These are phyloP conservation scores for Dolomedes plantarius DNA, from an alignment of 2,888 invertebrate genomes.

Conservation along the genomic window DNA sequence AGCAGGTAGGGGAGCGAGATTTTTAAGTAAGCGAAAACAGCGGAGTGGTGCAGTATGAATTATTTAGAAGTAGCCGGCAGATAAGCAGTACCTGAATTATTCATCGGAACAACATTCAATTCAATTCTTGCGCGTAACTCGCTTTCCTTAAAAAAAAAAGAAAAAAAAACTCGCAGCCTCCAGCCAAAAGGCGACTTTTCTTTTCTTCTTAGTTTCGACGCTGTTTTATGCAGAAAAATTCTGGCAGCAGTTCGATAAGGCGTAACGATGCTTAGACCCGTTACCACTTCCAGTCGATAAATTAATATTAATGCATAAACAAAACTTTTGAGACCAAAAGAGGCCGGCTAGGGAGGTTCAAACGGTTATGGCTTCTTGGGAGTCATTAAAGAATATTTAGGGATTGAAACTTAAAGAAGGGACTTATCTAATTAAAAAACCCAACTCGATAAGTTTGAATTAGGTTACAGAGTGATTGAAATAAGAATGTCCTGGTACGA, in stretches of 20 bases:
- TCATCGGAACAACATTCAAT: slow-evolving; percentile 38
- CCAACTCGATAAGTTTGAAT: no score
- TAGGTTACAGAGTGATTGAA: no score
- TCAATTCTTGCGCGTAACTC: slow-evolving; percentile 28
- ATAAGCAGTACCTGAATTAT: slow-evolving; percentile 54
- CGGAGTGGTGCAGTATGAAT: slow-evolving; percentile 33
- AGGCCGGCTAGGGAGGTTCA: no score
- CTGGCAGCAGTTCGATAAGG: background rate
- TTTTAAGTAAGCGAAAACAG: background rate
- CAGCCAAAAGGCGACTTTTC: background rate
- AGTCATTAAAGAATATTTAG: no score
- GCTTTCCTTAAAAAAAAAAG: no score
- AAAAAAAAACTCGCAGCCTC: slow-evolving; percentile 7
- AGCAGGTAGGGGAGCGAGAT: background rate
- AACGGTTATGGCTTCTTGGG: no score
- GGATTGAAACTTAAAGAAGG: no score
- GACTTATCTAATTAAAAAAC: no score
- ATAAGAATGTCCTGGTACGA: no score
- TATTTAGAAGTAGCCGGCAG: slow-evolving; percentile 50
- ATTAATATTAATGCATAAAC: background rate
- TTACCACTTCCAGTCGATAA: background rate
- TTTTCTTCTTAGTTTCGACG: background rate
- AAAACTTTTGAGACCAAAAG: no score
- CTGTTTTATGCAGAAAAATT: background rate
- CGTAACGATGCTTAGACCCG: background rate